Conservation (phyloP, 2,113 vertebrate genomes). For the Myotis davidii region DNA sequence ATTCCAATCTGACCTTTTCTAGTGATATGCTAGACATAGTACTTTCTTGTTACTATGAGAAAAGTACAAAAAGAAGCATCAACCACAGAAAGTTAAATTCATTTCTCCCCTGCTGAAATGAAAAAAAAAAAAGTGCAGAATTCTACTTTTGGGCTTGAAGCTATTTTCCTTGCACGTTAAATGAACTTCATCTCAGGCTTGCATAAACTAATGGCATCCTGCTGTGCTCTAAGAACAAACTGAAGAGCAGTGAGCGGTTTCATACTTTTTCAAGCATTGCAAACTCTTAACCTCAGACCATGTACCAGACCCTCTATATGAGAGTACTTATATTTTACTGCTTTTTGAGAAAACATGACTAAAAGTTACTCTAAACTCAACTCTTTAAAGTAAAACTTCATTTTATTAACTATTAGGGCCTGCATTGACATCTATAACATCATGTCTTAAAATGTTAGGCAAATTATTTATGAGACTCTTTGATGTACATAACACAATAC, state of each 20-base stretch:
- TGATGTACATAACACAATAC: neutral
- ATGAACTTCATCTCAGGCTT: neutral
- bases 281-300: neutral
- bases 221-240: neutral
- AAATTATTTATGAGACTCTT: neutral
- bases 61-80: neutral
- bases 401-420: neutral
- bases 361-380: neutral
- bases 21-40: neutral
- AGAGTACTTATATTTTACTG: slow-evolving; percentile 4
- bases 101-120: slow-evolving; percentile 17
- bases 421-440: neutral
- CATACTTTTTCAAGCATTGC: neutral
- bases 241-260: neutral
- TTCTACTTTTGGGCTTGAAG: neutral
- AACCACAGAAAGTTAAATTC: neutral
- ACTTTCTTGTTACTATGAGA: neutral
- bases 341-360: neutral
- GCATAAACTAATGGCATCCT: neutral
- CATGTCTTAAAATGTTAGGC: neutral
- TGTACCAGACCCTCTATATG: neutral
- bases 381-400: neutral
- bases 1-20: neutral
- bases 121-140: neutral
- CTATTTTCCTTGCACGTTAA: neutral